These are phyloP conservation scores for Rhabdornis inornatus DNA, from an alignment of 2,113 vertebrate species.

Conservation along the genomic window DNA sequence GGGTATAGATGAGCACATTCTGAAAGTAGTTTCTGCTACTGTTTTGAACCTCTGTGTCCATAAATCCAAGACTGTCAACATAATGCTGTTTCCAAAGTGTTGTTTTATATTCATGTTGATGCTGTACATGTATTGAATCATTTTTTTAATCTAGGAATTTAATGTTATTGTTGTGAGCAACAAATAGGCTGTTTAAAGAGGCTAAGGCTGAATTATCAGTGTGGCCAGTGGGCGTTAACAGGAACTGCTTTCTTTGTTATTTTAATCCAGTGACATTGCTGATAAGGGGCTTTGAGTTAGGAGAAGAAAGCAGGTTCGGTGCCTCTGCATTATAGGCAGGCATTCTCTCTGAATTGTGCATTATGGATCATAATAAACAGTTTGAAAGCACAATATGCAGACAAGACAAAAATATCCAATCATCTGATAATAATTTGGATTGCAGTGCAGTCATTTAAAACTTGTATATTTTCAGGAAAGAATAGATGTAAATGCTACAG, in stretches of 20 bases:
- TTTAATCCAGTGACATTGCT: slow-evolving; percentile 13
- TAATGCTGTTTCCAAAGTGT: background rate
- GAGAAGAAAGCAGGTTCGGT: background rate
- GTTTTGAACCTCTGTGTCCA: background rate
- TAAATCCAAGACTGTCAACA: background rate
- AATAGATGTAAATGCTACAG: background rate
- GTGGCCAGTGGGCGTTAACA: background rate
- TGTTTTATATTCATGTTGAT: background rate
- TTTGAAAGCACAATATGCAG: background rate
- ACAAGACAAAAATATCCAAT: background rate
- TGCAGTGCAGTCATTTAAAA: background rate
- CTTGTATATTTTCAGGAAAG: background rate
- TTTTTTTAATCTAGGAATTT: background rate
- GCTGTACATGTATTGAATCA: background rate
- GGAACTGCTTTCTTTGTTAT: background rate
- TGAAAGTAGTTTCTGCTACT: background rate
- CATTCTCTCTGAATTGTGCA: background rate
- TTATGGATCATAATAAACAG: background rate
- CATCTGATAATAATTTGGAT: background rate
- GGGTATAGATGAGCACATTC: background rate
- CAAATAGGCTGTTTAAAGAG: background rate
- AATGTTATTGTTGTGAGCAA: background rate
- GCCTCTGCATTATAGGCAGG: background rate
- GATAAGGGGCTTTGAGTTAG: background rate
- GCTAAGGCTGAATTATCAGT: background rate